Conservation (phyloP, 1,140 invertebrate species). For the Leptonema lineaticorne region DNA sequence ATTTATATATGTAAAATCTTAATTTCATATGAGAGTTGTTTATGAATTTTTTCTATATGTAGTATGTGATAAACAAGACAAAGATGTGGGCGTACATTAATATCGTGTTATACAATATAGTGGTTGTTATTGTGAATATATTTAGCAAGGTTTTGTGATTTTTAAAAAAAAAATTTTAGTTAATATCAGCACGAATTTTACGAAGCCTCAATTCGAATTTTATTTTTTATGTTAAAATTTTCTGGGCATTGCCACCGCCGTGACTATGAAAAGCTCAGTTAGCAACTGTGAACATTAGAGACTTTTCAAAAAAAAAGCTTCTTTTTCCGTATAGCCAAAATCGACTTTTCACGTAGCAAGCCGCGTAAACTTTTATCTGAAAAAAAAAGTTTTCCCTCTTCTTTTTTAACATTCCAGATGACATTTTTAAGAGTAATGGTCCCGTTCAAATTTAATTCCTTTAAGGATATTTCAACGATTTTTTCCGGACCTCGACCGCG, state of each 20-base stretch:
- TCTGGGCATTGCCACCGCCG: not conserved
- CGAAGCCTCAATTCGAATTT: no score
- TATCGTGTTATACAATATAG: no score
- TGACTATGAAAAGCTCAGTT: not conserved
- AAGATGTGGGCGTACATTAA: no score
- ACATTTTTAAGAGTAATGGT: slow-evolving; percentile 21
- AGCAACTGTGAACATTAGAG: not conserved
- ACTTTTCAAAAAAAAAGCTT: not conserved
- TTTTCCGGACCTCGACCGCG: not conserved
- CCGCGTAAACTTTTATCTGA: not conserved
- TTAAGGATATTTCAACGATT: slow-evolving; percentile 11
- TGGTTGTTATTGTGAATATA: no score
- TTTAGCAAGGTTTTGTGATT: no score
- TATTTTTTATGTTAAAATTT: not conserved
- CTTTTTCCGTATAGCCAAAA: not conserved
- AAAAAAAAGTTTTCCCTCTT: not conserved
- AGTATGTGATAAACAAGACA: no score
- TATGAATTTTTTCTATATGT: no score
- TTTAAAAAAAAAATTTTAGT: no score
- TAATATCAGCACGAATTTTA: no score
- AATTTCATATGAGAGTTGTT: no score
- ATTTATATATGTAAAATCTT: no score
- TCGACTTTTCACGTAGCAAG: slow-evolving; percentile 8
- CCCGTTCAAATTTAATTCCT: slow-evolving; percentile 21
- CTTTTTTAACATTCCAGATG: slow-evolving; percentile 10